These are phyloP conservation scores for Beris chalybata DNA, from an alignment of 2,888 invertebrate genomes.

Conservation along the genomic window DNA sequence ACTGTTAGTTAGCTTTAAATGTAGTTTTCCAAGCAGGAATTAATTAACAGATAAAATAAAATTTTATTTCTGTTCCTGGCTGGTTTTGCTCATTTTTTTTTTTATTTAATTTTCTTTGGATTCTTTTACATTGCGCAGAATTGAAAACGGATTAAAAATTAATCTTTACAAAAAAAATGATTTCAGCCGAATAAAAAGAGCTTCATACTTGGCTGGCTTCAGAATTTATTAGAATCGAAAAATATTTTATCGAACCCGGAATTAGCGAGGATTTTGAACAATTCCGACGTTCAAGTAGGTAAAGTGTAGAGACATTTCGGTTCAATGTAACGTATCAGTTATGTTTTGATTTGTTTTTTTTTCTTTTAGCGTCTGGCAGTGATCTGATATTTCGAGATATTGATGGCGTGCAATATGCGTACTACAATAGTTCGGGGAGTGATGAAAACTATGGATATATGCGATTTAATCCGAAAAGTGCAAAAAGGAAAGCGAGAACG, in stretches of 20 bases:
- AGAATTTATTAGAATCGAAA: conserved; percentile 14
- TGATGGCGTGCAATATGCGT: conserved; percentile 32
- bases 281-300: conserved; percentile 13
- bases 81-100: too few species aligned
- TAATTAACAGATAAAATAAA: too few species aligned
- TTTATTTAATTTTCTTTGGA: too few species aligned
- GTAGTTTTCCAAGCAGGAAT: too few species aligned
- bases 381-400: conserved; percentile 14
- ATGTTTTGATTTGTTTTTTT: neutral
- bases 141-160: too few species aligned
- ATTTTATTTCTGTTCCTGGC: too few species aligned
- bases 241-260: conserved; percentile 2
- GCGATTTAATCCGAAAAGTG: conserved; percentile 22
- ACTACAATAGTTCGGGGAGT: conserved; percentile 11
- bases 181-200: conserved; percentile 2
- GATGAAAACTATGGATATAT: conserved; percentile 26
- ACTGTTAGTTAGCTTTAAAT: too few species aligned
- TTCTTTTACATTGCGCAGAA: too few species aligned
- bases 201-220: conserved; percentile 21
- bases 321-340: neutral
- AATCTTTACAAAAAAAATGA: neutral
- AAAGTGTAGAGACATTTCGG: neutral
- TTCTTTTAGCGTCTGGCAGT: conserved; percentile 15
- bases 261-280: conserved; percentile 5
- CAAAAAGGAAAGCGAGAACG: conserved; percentile 12